phyloP scores from a whole-genome alignment of 2,113 vertebrate genomes.

The Illadopsis cleaveri region DNA sequence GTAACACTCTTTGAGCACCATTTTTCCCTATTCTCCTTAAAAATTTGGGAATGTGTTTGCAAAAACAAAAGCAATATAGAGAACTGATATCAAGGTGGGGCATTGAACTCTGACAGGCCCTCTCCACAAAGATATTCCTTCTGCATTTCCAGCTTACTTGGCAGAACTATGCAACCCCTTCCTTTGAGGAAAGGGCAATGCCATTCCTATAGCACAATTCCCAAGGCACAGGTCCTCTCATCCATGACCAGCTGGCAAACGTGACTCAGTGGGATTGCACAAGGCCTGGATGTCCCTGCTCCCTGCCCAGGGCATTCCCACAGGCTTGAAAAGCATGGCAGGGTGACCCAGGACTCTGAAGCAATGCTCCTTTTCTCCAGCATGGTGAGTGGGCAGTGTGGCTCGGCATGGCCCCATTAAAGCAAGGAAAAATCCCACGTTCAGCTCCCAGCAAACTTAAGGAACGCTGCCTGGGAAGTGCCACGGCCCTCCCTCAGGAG shows the following conservation, averaged over 20 bases:
- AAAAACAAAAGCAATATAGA: rapidly evolving
- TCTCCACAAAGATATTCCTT: background rate
- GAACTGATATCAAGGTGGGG: background rate
- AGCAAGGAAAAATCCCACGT: background rate
- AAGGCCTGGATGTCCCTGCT: background rate
- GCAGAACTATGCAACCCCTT: rapidly evolving
- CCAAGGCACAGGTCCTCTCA: background rate
- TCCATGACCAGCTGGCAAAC: background rate
- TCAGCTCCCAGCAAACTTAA: background rate
- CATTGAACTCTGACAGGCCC: no score
- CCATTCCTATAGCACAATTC: rapidly evolving
- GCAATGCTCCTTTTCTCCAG: background rate
- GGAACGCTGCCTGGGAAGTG: background rate
- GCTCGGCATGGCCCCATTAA: rapidly evolving
- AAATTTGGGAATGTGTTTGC: rapidly evolving
- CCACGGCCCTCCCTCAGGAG: background rate
- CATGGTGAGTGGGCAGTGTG: rapidly evolving
- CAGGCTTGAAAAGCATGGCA: background rate
- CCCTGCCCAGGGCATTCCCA: background rate
- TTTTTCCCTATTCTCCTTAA: no score
- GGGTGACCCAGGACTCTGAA: background rate
- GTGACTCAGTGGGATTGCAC: background rate
- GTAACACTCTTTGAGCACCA: rapidly evolving
- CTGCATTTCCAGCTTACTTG: background rate
- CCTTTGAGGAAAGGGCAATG: background rate